A percentile compares a stretch with the other conserved stretches of the same genome.
These are phyloP conservation scores for Athalia cordata DNA, from an alignment of 2,888 invertebrate genomes.

Conservation along the genomic window DNA sequence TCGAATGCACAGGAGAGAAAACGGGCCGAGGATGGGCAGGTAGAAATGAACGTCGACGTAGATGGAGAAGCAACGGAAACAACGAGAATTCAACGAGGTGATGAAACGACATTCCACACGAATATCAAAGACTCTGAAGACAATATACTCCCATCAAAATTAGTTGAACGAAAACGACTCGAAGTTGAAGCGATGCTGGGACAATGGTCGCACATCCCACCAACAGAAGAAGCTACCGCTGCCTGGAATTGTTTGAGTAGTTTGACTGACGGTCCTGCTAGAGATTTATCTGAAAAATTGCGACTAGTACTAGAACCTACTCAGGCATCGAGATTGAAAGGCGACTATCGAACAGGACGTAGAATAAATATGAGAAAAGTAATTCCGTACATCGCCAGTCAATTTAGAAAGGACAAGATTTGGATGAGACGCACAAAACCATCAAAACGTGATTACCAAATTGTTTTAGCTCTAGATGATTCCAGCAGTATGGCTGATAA, in stretches of 20 bases:
- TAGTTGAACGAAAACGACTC: slow-evolving; percentile 58
- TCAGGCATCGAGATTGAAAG: slow-evolving; percentile 91
- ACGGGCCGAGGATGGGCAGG: slow-evolving; percentile 73
- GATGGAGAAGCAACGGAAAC: slow-evolving; percentile 87
- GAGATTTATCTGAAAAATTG: slow-evolving; percentile 94
- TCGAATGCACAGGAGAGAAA: slow-evolving; percentile 71
- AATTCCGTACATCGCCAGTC: slow-evolving; percentile 98
- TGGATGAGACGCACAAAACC: slow-evolving; percentile 98
- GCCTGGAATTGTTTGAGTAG: slow-evolving; percentile 81
- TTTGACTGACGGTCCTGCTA: slow-evolving; percentile 80
- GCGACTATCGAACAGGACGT: slow-evolving; percentile 97
- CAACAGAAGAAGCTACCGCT: slow-evolving; percentile 73
- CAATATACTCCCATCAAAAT: slow-evolving; percentile 36
- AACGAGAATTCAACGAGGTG: slow-evolving; percentile 79
- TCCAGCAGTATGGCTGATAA: slow-evolving; percentile 94
- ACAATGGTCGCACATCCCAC: slow-evolving; percentile 67
- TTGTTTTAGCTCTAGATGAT: slow-evolving; percentile 97
- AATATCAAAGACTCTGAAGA: slow-evolving; percentile 65
- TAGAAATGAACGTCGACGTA: slow-evolving; percentile 77
- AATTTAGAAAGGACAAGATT: slow-evolving; percentile 99
- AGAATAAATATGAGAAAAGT: slow-evolving; percentile 99
- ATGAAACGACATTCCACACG: slow-evolving; percentile 87
- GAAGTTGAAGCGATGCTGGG: slow-evolving; percentile 65
- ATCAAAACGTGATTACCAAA: slow-evolving; percentile 96
- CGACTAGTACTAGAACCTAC: slow-evolving; percentile 97